These are phyloP conservation scores for Drosophila colorata DNA, from an alignment of 2,888 invertebrate species.

Conservation along the genomic window DNA sequence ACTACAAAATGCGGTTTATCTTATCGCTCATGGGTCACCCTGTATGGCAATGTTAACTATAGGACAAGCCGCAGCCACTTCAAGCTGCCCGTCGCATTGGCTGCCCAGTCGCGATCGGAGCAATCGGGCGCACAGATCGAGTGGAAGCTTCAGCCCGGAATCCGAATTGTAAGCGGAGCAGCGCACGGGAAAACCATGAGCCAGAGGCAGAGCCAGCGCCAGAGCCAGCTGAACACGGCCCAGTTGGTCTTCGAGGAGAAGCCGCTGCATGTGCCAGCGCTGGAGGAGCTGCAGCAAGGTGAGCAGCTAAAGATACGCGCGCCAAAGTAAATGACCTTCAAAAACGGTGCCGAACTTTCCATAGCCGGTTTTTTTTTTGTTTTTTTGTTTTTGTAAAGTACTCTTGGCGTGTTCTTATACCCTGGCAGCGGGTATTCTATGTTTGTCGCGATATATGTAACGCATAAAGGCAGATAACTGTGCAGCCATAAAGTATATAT, in stretches of 20 bases:
- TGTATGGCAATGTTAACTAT: slow-evolving; percentile 76
- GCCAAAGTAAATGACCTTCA: slow-evolving; percentile 71
- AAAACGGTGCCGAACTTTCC: slow-evolving; percentile 66
- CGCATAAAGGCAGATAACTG: not conserved
- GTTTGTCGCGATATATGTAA: not conserved
- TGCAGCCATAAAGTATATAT: not conserved
- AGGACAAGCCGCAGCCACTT: slow-evolving; percentile 52
- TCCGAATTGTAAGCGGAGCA: slow-evolving; percentile 1
- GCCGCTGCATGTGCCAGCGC: slow-evolving; percentile 87
- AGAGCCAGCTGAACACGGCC: slow-evolving; percentile 76
- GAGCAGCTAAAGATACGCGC: slow-evolving; percentile 42
- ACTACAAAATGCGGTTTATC: slow-evolving; percentile 59
- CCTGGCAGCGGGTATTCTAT: not conserved
- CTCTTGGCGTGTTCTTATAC: slow-evolving; percentile 10
- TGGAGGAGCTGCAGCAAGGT: slow-evolving; percentile 89
- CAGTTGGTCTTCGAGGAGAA: slow-evolving; percentile 86
- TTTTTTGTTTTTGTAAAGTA: not conserved
- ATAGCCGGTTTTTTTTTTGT: slow-evolving; percentile 58
- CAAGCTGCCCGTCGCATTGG: slow-evolving; percentile 17
- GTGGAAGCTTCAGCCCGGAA: slow-evolving; percentile 7
- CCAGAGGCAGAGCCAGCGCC: slow-evolving; percentile 71
- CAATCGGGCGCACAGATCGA: slow-evolving; percentile 58
- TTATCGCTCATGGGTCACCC: slow-evolving; percentile 67
- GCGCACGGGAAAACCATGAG: slow-evolving; percentile 52
- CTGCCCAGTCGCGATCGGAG: slow-evolving; percentile 62